A percentile compares a stretch with the other conserved stretches of the same genome.
Evolutionary conservation across 2,888 invertebrate species (phyloP).

Genomic region (Epicampocera succincta): DNA sequence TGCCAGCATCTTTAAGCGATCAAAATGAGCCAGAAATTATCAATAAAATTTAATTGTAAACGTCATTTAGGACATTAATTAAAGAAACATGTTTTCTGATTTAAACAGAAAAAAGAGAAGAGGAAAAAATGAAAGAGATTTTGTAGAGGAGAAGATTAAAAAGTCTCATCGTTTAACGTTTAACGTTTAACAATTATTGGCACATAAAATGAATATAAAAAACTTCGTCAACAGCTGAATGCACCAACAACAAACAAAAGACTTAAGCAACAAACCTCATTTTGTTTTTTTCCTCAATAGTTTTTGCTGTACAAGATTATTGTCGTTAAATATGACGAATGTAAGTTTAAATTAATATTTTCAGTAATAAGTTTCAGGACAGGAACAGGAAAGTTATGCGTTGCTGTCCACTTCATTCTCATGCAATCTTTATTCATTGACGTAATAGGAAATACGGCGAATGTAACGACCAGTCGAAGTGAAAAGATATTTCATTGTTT

Average conservation of each 20-base stretch:
- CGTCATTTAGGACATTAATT: constrained; percentile 63
- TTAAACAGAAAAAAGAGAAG: constrained; percentile 2
- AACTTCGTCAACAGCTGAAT: constrained; percentile 8
- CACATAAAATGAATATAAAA: not conserved
- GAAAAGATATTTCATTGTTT: too few relatives aligned
- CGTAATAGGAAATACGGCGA: too few relatives aligned
- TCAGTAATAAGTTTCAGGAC: not conserved
- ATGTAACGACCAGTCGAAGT: too few relatives aligned
- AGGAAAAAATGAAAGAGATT: constrained; percentile 8
- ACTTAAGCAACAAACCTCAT: constrained; percentile 45
- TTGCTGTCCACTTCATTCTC: too few relatives aligned
- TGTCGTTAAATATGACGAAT: constrained; percentile 26
- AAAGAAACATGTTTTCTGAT: constrained; percentile 42
- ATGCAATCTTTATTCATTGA: too few relatives aligned
- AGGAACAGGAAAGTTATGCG: too few relatives aligned
- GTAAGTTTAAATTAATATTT: constrained; percentile 14
- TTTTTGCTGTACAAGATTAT: constrained; percentile 10
- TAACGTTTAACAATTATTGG: constrained; percentile 24
- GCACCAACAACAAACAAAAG: constrained; percentile 33
- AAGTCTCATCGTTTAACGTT: constrained; percentile 32
- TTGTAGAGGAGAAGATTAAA: constrained; percentile 14
- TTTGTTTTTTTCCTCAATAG: not conserved
- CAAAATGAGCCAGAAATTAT: constrained; percentile 18
- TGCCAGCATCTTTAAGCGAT: not conserved
- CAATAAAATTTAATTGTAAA: constrained; percentile 41